A percentile compares a stretch with the other conserved stretches of the same genome.
Conservation (phyloP, 1,140 invertebrate species). For the Drosophila lacertosa region DNA sequence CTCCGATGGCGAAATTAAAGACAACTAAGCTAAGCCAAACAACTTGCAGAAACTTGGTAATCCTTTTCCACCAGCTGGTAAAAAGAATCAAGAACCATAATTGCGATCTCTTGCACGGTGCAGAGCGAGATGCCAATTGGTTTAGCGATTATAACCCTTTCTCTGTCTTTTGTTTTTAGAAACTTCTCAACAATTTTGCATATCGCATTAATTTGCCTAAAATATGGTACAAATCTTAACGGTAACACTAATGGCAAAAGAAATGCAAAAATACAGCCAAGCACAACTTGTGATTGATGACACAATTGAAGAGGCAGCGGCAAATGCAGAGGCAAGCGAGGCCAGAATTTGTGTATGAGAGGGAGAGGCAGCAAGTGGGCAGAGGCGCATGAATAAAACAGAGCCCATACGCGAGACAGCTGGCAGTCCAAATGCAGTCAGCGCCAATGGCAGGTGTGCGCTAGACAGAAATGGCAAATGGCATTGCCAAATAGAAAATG, state of each 20-base stretch:
- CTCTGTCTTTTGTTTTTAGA: not conserved
- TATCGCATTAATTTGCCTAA: conserved; percentile 66
- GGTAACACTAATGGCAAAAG: conserved; percentile 1
- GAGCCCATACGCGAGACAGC: conserved; percentile 17
- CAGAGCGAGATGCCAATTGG: conserved; percentile 28
- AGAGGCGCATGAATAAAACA: conserved; percentile 36
- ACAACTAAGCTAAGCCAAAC: not conserved
- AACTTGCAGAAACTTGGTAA: too few species aligned
- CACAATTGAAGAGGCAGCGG: conserved; percentile 66
- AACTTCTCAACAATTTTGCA: not conserved
- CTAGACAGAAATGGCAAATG: conserved; percentile 5
- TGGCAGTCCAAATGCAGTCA: conserved; percentile 27
- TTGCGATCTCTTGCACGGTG: conserved; percentile 33
- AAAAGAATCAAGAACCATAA: not conserved
- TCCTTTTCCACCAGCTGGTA: not conserved
- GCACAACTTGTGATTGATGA: conserved; percentile 66
- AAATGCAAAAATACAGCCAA: conserved; percentile 6
- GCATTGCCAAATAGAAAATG: conserved; percentile 67
- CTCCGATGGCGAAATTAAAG: not conserved
- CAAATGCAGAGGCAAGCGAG: conserved; percentile 15
- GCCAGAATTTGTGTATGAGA: not conserved
- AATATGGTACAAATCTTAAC: conserved; percentile 66
- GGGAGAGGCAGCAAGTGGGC: not conserved
- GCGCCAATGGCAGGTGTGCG: conserved; percentile 2
- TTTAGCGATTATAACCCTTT: not conserved